Percentiles rank a stretch among this genome's conserved stretches.
These are phyloP conservation scores for Hydractinia symbiolongicarpus DNA, from an alignment of 30 jellyfish, hydroid and myxozoan genomes.

Conservation along the genomic window DNA sequence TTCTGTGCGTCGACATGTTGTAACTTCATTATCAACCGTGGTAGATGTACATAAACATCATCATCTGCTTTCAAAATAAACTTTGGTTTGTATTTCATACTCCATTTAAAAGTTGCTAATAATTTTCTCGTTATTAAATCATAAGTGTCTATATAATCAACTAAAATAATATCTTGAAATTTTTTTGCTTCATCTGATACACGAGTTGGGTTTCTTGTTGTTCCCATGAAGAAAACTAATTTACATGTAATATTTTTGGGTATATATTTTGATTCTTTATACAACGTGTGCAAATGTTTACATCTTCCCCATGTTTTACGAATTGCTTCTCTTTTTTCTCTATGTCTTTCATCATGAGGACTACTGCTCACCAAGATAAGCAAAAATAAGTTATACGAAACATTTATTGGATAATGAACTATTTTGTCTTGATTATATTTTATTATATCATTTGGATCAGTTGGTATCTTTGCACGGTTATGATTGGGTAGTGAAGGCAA, in stretches of 20 bases:
- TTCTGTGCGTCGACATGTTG: constrained; percentile 17
- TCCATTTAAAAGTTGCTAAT: constrained; percentile 31
- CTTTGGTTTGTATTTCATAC: constrained; percentile 28
- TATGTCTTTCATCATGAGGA: no score
- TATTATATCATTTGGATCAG: no score
- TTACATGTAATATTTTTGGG: no score
- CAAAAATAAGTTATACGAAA: no score
- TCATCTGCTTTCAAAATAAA: constrained; percentile 57
- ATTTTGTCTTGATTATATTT: no score
- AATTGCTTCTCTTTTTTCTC: constrained; percentile 42
- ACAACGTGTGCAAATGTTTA: not conserved
- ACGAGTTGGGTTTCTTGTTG: not conserved
- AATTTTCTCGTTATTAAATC: constrained; percentile 50
- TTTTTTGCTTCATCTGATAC: constrained; percentile 31
- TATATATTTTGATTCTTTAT: no score
- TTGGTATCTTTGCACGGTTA: no score
- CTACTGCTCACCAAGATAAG: no score
- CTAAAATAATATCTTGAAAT: constrained; percentile 39
- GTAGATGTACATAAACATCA: constrained; percentile 55
- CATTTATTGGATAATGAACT: no score
- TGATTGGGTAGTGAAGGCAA: no score
- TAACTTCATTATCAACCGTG: constrained; percentile 34
- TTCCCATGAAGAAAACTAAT: constrained; percentile 19
- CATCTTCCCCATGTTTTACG: constrained; percentile 67
- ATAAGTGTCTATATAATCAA: constrained; percentile 36